Evolutionary conservation across 2,888 invertebrate species (phyloP), one percentile per base, ranked within the genome.

Genomic region (Drosophila lacicola): DNA sequence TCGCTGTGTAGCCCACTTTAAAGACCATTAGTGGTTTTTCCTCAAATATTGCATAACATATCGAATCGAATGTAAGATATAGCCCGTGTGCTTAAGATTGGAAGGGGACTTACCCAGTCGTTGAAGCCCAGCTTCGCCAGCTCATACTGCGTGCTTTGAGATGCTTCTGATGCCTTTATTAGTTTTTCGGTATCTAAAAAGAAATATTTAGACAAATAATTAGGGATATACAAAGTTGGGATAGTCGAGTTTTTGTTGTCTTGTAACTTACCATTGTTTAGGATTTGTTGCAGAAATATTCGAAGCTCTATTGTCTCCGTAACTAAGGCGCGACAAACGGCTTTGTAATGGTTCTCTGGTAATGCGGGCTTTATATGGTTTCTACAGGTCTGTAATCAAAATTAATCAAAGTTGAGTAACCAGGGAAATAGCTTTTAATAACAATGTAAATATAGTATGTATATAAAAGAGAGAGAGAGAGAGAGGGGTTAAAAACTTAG

Each of bases 231-330:
- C 9, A 9, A 0, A 17, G 8, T 33, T 9, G 2, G n/a, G 21
- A 50, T 17, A 13, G 8, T 13, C 25, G 1, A 10, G 8, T 11
- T 13, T 9, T 13, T 17, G 34, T 17, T 17, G 17, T 21, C 4
- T 4, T 34, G 45, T 5, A 47, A 39, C 89, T 93, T 92, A 82
- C 94, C 94, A 79, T 93, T 93, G 75, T 92, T 93, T 54, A 93
- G 92, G 51, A 98, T 97, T 92, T 96, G 95, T 90, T 97, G 96
- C 82, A 98, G 94, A 94, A 99, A 98, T 72, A 96, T 95, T 62
- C 97, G 95, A 86, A 99, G 94, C 93, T 98, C 98, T 71, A 97
- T 93, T 60, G 97, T 97, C 93, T 99, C 98, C 19, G 97, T 96
- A 69, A 98, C 97, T 81, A 98, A 94, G 65, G 98, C 98, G 70